These are phyloP conservation scores for Petrolisthes cinctipes DNA, from an alignment of 2,888 invertebrate species.

Conservation along the genomic window DNA sequence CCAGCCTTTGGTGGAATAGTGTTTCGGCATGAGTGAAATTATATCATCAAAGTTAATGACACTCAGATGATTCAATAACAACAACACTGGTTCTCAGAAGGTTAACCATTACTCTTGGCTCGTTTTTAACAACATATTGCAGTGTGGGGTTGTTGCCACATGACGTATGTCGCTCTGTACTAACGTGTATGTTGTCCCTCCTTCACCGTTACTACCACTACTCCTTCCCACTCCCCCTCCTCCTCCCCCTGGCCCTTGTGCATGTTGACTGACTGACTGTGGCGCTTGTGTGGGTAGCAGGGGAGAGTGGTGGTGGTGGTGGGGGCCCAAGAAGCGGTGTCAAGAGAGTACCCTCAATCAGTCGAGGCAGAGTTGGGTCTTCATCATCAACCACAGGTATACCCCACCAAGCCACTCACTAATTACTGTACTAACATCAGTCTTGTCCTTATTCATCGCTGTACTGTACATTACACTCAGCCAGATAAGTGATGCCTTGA, in stretches of 20 bases:
- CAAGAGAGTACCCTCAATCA: slow-evolving; percentile 64
- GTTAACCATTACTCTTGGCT: too few species aligned
- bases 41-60: too few species aligned
- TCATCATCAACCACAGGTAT: slow-evolving; percentile 57
- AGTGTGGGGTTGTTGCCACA: too few species aligned
- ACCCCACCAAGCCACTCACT: slow-evolving; percentile 21
- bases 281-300: slow-evolving; percentile 41
- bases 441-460: too few species aligned
- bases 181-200: neutral
- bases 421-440: too few species aligned
- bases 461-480: neutral
- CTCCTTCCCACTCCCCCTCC: slow-evolving; percentile 35
- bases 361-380: slow-evolving; percentile 52
- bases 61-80: too few species aligned
- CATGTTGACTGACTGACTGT: slow-evolving; percentile 46
- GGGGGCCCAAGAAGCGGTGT: slow-evolving; percentile 48
- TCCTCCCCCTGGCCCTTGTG: slow-evolving; percentile 46
- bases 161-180: neutral
- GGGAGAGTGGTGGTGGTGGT: slow-evolving; percentile 46
- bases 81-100: too few species aligned
- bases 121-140: too few species aligned
- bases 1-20: too few species aligned
- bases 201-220: slow-evolving; percentile 24
- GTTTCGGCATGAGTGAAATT: too few species aligned
- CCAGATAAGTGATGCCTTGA: neutral